phyloP scores from a whole-genome alignment of 2,888 invertebrate species.

The Drosophila recens region DNA sequence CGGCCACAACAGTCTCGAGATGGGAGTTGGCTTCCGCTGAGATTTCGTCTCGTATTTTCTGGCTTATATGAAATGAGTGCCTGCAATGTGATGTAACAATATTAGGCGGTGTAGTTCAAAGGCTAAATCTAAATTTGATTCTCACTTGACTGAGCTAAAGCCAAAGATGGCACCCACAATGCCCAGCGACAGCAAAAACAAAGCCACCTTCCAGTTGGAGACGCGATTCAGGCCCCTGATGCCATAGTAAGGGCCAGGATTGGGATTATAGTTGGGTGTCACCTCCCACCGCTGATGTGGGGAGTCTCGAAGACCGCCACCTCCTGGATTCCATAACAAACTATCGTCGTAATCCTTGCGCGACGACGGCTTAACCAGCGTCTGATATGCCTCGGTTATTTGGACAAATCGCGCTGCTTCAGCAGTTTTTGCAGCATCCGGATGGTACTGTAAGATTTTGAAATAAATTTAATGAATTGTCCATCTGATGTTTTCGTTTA shows the following conservation, averaged over 20 bases:
- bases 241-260: slow-evolving; percentile 88
- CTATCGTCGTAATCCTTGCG: slow-evolving; percentile 88
- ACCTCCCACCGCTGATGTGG: slow-evolving; percentile 76
- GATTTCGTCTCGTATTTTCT: slow-evolving; percentile 85
- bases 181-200: slow-evolving; percentile 87
- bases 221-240: slow-evolving; percentile 87
- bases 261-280: slow-evolving; percentile 70
- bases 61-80: slow-evolving; percentile 86
- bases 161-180: slow-evolving; percentile 88
- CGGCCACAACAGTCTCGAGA: slow-evolving; percentile 86
- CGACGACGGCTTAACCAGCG: slow-evolving; percentile 89
- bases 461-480: not conserved
- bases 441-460: slow-evolving; percentile 89
- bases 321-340: slow-evolving; percentile 77
- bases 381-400: slow-evolving; percentile 92
- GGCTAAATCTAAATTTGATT: too few relatives aligned
- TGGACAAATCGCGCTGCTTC: slow-evolving; percentile 90
- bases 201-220: slow-evolving; percentile 88
- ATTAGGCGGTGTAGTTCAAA: not conserved
- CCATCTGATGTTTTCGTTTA: not conserved
- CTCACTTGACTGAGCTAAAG: slow-evolving; percentile 87
- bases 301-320: slow-evolving; percentile 74
- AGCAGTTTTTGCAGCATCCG: slow-evolving; percentile 84
- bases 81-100: slow-evolving; percentile 83
- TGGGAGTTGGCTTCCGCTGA: slow-evolving; percentile 86